These are phyloP conservation scores for Protodeltote pygarga DNA, from an alignment of 2,888 invertebrate species.

Conservation along the genomic window DNA sequence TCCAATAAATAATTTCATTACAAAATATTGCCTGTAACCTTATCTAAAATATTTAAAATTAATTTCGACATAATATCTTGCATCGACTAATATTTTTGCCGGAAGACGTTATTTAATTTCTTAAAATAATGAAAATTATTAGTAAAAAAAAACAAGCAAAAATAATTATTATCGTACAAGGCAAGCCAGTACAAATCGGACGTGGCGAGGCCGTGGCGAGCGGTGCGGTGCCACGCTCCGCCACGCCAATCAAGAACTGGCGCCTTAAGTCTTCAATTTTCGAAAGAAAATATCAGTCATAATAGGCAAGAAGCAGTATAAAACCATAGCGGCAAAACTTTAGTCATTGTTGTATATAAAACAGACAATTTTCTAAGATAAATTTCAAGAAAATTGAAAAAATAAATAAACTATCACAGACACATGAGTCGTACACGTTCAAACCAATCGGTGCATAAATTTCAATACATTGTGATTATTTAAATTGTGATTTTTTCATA, in stretches of 20 bases:
- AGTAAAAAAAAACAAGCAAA: too few species aligned
- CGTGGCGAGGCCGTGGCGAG: too few species aligned
- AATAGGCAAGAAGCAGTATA: conserved; percentile 13
- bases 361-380: conserved; percentile 54
- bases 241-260: too few species aligned
- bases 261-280: background rate
- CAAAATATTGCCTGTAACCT: conserved; percentile 12
- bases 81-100: too few species aligned
- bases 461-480: conserved; percentile 57
- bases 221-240: too few species aligned
- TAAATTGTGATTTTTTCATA: conserved; percentile 73
- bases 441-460: conserved; percentile 72
- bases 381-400: conserved; percentile 59
- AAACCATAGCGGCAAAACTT: conserved; percentile 60
- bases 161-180: too few species aligned
- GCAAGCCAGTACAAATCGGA: too few species aligned
- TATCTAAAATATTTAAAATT: background rate
- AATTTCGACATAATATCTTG: too few species aligned
- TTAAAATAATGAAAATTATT: too few species aligned
- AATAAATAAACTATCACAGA: conserved; percentile 86
- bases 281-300: background rate
- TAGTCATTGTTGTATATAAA: conserved; percentile 70
- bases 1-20: conserved; percentile 25
- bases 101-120: too few species aligned
- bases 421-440: conserved; percentile 77